These are phyloP conservation scores for Gymnoscopelus microlampas DNA, from an alignment of 2,797 vertebrate species.

Conservation along the genomic window DNA sequence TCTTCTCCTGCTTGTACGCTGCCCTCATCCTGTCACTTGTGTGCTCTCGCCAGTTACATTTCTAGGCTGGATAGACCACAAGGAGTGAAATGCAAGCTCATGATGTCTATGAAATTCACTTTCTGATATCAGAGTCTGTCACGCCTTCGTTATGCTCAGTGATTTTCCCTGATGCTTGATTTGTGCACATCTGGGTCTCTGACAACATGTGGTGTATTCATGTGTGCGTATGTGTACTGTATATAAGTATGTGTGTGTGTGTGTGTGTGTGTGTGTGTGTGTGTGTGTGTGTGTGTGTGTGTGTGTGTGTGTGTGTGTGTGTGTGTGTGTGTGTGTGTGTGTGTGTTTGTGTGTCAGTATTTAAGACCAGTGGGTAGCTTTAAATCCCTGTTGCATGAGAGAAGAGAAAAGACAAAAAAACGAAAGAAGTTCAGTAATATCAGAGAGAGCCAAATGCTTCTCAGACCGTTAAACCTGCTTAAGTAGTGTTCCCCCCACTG, in stretches of 20 bases:
- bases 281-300: constrained; percentile 2
- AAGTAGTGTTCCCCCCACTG: constrained; percentile 16
- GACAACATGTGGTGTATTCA: constrained; percentile 42
- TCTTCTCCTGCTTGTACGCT: neutral
- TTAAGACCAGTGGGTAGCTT: constrained; percentile 63
- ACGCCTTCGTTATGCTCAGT: constrained; percentile 46
- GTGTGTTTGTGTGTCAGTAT: constrained; percentile 37
- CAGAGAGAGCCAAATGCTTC: constrained; percentile 47
- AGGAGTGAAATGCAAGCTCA: neutral
- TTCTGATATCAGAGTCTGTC: constrained; percentile 44
- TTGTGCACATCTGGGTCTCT: constrained; percentile 43
- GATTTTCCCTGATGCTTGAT: constrained; percentile 59
- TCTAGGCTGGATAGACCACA: constrained; percentile 8
- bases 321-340: constrained; percentile 9
- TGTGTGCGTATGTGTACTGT: neutral
- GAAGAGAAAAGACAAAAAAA: constrained; percentile 48
- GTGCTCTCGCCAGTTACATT: neutral
- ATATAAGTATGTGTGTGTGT: constrained; percentile 21
- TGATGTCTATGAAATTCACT: neutral
- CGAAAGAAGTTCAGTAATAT: constrained; percentile 39
- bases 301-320: constrained; percentile 22
- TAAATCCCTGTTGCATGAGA: constrained; percentile 62
- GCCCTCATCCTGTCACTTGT: neutral
- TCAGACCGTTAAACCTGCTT: constrained; percentile 45
- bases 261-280: constrained; percentile 5